Conservation (phyloP, 2,888 invertebrate species). For the Drosophila vallismaia region DNA sequence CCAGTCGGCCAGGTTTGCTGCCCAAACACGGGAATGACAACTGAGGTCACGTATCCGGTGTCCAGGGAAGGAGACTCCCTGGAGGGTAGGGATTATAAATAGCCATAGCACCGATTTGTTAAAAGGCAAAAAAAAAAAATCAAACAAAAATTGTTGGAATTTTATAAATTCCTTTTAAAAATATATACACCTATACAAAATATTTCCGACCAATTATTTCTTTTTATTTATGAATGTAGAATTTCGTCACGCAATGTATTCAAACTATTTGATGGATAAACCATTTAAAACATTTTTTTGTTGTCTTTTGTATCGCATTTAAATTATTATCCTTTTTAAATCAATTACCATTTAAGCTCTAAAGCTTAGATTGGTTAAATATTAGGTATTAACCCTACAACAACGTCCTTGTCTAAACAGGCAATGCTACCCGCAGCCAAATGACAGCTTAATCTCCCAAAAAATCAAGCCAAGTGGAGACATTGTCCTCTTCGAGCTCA, state of each 20-base stretch:
- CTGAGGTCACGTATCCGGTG: conserved; percentile 58
- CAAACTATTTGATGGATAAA: too few relatives aligned
- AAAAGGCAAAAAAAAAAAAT: background rate
- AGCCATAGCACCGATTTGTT: background rate
- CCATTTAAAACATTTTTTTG: too few relatives aligned
- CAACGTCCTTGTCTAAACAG: conserved; percentile 2
- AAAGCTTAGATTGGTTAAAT: background rate
- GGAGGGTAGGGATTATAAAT: background rate
- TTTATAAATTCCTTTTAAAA: background rate
- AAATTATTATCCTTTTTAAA: background rate
- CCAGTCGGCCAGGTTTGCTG: too few relatives aligned
- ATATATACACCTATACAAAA: too few relatives aligned
- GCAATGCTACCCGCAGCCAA: conserved; percentile 59
- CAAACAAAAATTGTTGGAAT: background rate
- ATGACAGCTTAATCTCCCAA: conserved; percentile 75
- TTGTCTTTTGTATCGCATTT: too few relatives aligned
- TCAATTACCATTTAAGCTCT: too few relatives aligned
- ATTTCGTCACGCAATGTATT: too few relatives aligned
- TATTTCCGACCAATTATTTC: too few relatives aligned
- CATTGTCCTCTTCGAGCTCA: conserved; percentile 58
- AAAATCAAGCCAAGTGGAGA: conserved; percentile 59
- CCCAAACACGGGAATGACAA: conserved; percentile 45
- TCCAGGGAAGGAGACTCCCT: background rate
- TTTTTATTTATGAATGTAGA: too few relatives aligned
- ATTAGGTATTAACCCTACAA: background rate